Evolutionary conservation across 2,797 vertebrate species (phyloP), one percentile per base, ranked within the genome.

Genomic region (Sebastes taczanowskii): DNA sequence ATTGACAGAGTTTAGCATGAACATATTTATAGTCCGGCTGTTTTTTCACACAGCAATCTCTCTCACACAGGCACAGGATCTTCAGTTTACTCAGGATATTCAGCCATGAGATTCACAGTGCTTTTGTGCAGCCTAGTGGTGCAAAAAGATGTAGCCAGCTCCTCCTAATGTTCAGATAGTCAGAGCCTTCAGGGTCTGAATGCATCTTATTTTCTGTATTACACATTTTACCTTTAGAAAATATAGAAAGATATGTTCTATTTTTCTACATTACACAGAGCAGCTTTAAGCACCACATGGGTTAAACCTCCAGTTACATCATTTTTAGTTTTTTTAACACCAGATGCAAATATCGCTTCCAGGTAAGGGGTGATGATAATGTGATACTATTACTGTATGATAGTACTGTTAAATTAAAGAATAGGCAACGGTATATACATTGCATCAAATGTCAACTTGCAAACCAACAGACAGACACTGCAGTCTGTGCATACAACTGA

Each of bases 121-220:
- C 72, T 74, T 66, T 77, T 22, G 69, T 85, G 88, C 82, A 71
- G 66, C 79, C 87, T 88, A 78, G 87, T 84, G 90, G 81, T 62
- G 46, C 25, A 80, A 29, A 23, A n/a, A 52, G 29, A 69, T 30
- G 30, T 3, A 49, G 20, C 29, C 9, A 10, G 13, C 11, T 62
- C 22, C 32, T 34, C 29, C 14, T 22, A 0, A 11, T 18, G 32
- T 29, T 72, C 32, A 60, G 35, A 34, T 9, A 4, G n/a, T 20
- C 10, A 61, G 11, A 16, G 38, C 23, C 25, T 55, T 1, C 2
- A 61, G 23, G n/a, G 11, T 11, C 49, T 56, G n/a, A 4, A 9
- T 32, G 30, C 22, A 16, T 61, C 27, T 29, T 29, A 22, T 14
- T 56, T 8, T 22, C 2, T 59, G n/a, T 29, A 8, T 62, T 53